A percentile compares a stretch with the other conserved stretches of the same genome.
Conservation (phyloP, 2,113 vertebrate species). For the Machaerirhynchus nigripectus region DNA sequence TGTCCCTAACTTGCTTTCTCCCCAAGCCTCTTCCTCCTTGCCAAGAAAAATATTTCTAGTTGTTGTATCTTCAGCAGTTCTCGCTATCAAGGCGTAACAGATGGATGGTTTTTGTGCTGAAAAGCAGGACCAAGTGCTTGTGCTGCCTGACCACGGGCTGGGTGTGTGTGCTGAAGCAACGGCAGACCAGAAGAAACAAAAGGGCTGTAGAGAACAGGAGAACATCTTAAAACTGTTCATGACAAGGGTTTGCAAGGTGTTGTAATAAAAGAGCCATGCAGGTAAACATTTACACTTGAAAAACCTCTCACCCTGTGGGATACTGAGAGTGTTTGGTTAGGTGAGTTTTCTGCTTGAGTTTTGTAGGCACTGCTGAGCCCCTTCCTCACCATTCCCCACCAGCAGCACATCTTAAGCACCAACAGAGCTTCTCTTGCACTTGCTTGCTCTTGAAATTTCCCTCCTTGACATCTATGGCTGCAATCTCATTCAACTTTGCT, state of each 20-base stretch:
- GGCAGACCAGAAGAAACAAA: background rate
- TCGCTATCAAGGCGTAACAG: background rate
- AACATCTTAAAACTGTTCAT: background rate
- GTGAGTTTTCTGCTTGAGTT: background rate
- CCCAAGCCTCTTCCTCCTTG: background rate
- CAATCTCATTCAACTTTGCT: background rate
- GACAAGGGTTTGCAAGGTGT: background rate
- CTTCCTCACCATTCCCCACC: background rate
- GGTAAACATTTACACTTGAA: background rate
- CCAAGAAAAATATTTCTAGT: slow-evolving; percentile 51
- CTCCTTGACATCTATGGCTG: background rate
- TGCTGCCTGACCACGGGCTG: background rate
- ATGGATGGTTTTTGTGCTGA: background rate
- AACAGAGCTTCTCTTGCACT: background rate
- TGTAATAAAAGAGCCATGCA: background rate
- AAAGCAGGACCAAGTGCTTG: background rate
- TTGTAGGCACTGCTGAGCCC: background rate
- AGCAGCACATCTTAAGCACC: rapidly evolving
- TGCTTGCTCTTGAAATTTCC: background rate
- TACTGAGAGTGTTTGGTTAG: background rate
- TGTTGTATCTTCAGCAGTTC: background rate
- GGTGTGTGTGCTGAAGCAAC: background rate
- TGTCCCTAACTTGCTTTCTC: slow-evolving; percentile 26
- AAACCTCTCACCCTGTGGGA: background rate
- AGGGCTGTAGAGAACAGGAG: background rate